phyloP scores from a whole-genome alignment of 2,797 vertebrate genomes.

The Gambusia yucatana region DNA sequence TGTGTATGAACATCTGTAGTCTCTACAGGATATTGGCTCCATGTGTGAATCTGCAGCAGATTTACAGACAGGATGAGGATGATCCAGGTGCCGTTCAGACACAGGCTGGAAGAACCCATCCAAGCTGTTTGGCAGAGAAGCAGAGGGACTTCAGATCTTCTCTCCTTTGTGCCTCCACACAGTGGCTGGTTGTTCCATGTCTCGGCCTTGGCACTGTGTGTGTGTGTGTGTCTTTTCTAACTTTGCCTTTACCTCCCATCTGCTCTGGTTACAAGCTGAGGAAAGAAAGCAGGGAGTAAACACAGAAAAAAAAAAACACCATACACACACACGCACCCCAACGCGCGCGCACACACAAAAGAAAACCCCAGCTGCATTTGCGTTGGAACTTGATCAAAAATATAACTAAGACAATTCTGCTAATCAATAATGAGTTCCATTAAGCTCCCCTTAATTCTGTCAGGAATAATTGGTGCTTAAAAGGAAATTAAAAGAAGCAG shows the following conservation, averaged over 20 bases:
- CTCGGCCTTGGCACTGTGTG: constrained; percentile 40
- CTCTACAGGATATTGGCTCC: not conserved
- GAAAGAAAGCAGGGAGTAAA: constrained; percentile 63
- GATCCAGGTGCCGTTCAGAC: constrained; percentile 2
- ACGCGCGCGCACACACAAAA: not conserved
- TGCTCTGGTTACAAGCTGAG: constrained; percentile 53
- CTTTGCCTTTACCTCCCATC: constrained; percentile 22
- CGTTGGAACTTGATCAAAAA: constrained; percentile 26
- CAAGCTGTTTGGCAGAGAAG: constrained; percentile 30
- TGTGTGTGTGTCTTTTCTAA: not conserved
- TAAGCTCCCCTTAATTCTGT: not conserved
- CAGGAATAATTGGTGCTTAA: not conserved
- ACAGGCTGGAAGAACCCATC: constrained; percentile 9
- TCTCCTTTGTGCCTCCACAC: constrained; percentile 47
- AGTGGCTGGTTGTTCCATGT: constrained; percentile 55
- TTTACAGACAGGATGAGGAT: not conserved
- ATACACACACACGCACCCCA: no score
- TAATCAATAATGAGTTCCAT: not conserved
- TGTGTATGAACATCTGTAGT: not conserved
- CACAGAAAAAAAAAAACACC: constrained; percentile 45
- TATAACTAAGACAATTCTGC: not conserved
- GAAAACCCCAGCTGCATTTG: constrained; percentile 67
- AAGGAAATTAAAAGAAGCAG: not conserved
- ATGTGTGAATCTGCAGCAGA: not conserved
- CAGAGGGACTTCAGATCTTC: constrained; percentile 39